Evolutionary conservation across 2,888 invertebrate genomes (phyloP).

Genomic region (Drosophila recens): DNA sequence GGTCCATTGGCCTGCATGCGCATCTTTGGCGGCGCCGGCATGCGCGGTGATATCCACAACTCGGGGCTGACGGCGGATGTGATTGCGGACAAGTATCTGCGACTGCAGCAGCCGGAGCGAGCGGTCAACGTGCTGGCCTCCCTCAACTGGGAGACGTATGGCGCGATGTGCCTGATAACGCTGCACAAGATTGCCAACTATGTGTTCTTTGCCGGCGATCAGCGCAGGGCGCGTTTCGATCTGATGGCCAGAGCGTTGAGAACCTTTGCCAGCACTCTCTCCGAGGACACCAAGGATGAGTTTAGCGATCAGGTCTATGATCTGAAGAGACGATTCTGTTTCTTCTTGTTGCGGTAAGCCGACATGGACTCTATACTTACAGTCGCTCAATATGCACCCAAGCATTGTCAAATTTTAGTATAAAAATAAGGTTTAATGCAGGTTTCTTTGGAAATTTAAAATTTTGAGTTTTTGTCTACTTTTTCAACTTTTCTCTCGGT

Average conservation of each 20-base stretch:
- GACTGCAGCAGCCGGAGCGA: conserved; percentile 88
- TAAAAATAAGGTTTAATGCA: no score
- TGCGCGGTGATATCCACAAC: conserved; percentile 85
- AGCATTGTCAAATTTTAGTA: no score
- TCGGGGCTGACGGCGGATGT: conserved; percentile 87
- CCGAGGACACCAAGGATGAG: conserved; percentile 89
- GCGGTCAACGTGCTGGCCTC: conserved; percentile 88
- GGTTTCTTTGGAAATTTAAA: no score
- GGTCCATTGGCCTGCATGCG: conserved; percentile 88
- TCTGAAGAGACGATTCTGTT: conserved; percentile 94
- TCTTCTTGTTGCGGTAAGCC: conserved; percentile 91
- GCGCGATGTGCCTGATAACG: conserved; percentile 90
- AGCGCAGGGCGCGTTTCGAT: conserved; percentile 83
- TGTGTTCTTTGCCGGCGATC: conserved; percentile 84
- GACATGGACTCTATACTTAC: background rate
- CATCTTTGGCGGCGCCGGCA: conserved; percentile 86
- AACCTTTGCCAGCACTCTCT: conserved; percentile 90
- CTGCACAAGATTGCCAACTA: conserved; percentile 90
- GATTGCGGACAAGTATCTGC: conserved; percentile 88
- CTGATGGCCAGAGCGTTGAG: conserved; percentile 92
- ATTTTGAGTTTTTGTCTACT: no score
- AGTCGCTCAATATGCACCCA: no score
- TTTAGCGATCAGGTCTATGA: conserved; percentile 92
- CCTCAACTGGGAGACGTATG: conserved; percentile 93
- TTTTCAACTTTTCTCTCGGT: no score